These are phyloP conservation scores for Sula dactylatra DNA, from an alignment of 2,113 vertebrate species.

Conservation along the genomic window DNA sequence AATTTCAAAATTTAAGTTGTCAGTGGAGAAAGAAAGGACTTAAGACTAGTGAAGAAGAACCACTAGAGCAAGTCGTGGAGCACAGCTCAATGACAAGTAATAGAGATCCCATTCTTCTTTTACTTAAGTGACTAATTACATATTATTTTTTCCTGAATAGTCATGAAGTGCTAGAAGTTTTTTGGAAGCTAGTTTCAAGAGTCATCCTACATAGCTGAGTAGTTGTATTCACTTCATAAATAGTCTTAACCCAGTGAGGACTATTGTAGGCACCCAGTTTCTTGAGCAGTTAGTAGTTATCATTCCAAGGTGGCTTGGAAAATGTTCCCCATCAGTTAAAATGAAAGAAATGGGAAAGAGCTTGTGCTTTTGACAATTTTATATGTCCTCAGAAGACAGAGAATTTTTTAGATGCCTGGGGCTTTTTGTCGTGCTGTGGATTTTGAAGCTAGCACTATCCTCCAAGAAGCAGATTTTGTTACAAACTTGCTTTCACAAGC, in stretches of 20 bases:
- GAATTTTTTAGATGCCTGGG: neutral
- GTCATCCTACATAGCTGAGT: neutral
- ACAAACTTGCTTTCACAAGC: neutral
- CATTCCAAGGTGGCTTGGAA: neutral
- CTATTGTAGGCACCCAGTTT: neutral
- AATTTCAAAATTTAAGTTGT: neutral
- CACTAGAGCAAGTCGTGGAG: neutral
- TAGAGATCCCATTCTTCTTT: neutral
- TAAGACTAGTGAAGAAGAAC: neutral
- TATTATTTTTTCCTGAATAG: neutral
- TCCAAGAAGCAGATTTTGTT: neutral
- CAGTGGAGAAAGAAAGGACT: neutral
- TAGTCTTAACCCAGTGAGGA: neutral
- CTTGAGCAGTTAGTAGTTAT: neutral
- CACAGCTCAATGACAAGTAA: neutral
- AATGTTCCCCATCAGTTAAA: neutral
- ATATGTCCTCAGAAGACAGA: neutral
- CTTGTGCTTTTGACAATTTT: neutral
- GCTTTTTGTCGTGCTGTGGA: neutral
- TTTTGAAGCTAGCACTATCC: neutral
- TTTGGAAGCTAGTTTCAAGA: neutral
- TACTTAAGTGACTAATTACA: fast-evolving
- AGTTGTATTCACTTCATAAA: neutral
- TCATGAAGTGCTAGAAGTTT: neutral
- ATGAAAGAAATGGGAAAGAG: neutral